A percentile compares a stretch with the other conserved stretches of the same genome.
These are phyloP conservation scores for Actinia tenebrosa DNA, from an alignment of 64 coral and sea anemone species.

Conservation along the genomic window DNA sequence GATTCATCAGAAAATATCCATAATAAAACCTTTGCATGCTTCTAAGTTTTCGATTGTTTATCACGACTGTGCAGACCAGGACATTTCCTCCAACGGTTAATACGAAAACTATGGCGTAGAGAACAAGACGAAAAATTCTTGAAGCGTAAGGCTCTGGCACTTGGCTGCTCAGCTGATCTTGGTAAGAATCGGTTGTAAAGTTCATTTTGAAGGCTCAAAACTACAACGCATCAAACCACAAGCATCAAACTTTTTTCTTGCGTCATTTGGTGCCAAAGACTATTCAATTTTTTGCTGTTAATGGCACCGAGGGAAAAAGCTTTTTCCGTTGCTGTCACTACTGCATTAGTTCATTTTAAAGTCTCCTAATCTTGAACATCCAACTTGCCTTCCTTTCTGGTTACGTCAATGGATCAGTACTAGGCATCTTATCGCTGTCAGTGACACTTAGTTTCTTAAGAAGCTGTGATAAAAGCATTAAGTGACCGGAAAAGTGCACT, in stretches of 20 bases:
- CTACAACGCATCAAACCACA: neutral
- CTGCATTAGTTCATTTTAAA: neutral
- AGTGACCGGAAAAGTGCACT: constrained; percentile 25
- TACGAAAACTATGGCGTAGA: constrained; percentile 44
- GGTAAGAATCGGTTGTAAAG: neutral
- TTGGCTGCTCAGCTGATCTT: constrained; percentile 18
- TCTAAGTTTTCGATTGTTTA: constrained; percentile 43
- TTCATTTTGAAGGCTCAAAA: neutral
- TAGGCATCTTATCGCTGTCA: neutral
- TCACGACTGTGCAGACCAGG: constrained; percentile 31
- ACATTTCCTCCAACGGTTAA: constrained; percentile 40
- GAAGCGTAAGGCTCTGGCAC: constrained; percentile 32
- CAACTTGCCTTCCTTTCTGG: neutral
- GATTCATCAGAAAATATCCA: constrained; percentile 51
- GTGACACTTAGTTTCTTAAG: constrained; percentile 6
- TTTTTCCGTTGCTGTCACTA: neutral
- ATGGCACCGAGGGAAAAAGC: neutral
- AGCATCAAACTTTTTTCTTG: neutral
- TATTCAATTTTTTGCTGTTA: neutral
- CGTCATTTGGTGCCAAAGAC: neutral
- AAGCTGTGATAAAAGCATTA: constrained; percentile 14
- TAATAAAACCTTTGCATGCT: constrained; percentile 48
- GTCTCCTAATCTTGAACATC: neutral
- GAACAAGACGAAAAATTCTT: constrained; percentile 15
- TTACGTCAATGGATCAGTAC: neutral